phyloP scores from a whole-genome alignment of 2,797 vertebrate species.

The Gorsachius magnificus region DNA sequence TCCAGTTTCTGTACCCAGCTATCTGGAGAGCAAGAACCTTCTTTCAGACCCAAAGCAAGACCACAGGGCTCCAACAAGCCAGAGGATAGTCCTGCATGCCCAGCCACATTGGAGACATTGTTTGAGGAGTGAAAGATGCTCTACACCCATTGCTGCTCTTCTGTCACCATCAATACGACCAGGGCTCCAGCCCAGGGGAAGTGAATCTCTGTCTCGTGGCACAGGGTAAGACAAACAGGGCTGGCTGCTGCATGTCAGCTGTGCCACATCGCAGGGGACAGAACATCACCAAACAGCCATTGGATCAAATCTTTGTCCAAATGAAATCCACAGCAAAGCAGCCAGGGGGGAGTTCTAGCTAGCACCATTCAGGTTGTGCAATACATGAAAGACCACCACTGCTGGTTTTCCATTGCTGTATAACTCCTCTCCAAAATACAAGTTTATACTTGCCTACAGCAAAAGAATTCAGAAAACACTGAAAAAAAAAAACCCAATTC shows the following conservation, averaged over 20 bases:
- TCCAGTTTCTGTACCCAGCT: not conserved
- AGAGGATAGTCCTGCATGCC: not conserved
- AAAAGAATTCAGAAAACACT: not conserved
- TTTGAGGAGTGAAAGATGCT: not conserved
- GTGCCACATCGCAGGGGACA: not conserved
- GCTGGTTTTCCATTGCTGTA: not conserved
- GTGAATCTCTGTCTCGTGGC: not conserved
- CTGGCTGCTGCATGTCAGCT: not conserved
- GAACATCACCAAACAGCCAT: not conserved
- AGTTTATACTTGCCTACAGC: not conserved
- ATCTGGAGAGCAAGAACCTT: not conserved
- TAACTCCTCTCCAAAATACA: not conserved
- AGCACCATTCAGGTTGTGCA: not conserved
- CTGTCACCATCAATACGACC: not conserved
- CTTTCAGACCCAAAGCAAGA: not conserved
- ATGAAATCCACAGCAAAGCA: not conserved
- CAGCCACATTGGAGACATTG: rapidly evolving
- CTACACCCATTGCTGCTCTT: not conserved
- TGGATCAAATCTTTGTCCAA: not conserved
- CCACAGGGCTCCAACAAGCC: not conserved
- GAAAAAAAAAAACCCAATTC: not conserved
- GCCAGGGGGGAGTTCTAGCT: not conserved
- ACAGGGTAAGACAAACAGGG: not conserved
- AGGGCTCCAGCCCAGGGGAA: not conserved
- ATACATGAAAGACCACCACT: rapidly evolving